Conservation (phyloP, 2,888 invertebrate genomes). For the Scaptodrosophila latifasciaeformis region DNA sequence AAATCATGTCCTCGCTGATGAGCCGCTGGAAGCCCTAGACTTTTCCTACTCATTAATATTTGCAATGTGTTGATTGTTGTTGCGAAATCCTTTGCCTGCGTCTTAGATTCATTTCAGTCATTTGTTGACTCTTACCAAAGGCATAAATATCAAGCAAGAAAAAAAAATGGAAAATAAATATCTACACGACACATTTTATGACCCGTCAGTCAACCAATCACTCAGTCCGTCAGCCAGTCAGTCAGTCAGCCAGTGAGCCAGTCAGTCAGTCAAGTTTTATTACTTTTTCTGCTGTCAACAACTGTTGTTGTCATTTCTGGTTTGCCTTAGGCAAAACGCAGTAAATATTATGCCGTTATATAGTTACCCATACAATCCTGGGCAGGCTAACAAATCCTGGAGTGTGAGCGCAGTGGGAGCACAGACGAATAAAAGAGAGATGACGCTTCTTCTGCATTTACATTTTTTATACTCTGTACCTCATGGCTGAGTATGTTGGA, state of each 20-base stretch:
- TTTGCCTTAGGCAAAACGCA: slow-evolving; percentile 52
- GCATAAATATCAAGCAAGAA: too few relatives aligned
- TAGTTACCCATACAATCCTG: slow-evolving; percentile 52
- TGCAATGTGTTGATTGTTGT: too few relatives aligned
- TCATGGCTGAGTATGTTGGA: background rate
- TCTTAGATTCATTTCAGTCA: too few relatives aligned
- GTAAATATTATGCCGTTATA: slow-evolving; percentile 54
- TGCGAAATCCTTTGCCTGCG: too few relatives aligned
- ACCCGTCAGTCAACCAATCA: slow-evolving; percentile 30
- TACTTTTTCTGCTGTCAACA: slow-evolving; percentile 62
- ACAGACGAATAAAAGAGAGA: too few relatives aligned
- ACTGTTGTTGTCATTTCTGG: slow-evolving; percentile 35
- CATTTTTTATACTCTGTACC: slow-evolving; percentile 62
- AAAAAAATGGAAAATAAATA: background rate
- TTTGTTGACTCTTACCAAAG: too few relatives aligned
- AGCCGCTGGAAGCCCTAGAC: too few relatives aligned
- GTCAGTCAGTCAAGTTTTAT: slow-evolving; percentile 63
- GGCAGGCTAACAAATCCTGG: too few relatives aligned
- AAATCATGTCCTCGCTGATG: too few relatives aligned
- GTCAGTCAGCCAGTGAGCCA: slow-evolving; percentile 33
- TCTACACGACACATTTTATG: slow-evolving; percentile 41
- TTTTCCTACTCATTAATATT: too few relatives aligned
- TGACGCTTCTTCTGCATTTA: slow-evolving; percentile 39
- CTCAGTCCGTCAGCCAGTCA: slow-evolving; percentile 9
- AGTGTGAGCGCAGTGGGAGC: too few relatives aligned